Conservation (phyloP, 2,888 invertebrate species). For the Bibio marci region DNA sequence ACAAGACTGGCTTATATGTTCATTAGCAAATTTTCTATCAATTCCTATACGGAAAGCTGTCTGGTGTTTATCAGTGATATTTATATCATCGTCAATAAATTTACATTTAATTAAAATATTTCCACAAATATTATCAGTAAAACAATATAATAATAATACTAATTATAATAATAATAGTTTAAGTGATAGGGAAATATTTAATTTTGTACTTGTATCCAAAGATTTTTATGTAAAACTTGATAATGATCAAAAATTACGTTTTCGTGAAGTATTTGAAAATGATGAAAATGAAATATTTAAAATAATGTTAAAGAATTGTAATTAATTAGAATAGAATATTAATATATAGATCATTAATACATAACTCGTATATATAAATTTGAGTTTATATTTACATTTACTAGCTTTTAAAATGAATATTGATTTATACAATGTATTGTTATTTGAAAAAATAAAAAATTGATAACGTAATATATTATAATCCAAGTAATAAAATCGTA, state of each 20-base stretch:
- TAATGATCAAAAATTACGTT: conserved; percentile 25
- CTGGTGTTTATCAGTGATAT: conserved; percentile 30
- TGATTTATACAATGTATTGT: too few relatives aligned
- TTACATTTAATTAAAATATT: conserved; percentile 30
- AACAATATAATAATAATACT: too few relatives aligned
- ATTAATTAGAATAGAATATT: too few relatives aligned
- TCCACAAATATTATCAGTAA: conserved; percentile 13
- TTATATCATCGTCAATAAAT: conserved; percentile 30
- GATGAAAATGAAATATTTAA: conserved; percentile 7
- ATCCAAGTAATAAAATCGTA: too few relatives aligned
- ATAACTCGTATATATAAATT: too few relatives aligned
- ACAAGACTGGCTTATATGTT: conserved; percentile 64
- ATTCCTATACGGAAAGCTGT: conserved; percentile 26
- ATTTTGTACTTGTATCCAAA: conserved; percentile 18
- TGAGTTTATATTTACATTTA: too few relatives aligned
- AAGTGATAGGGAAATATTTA: not conserved
- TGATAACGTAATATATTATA: too few relatives aligned
- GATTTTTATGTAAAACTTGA: conserved; percentile 29
- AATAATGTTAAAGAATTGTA: conserved; percentile 7
- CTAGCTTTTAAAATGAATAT: too few relatives aligned
- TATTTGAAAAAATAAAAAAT: too few relatives aligned
- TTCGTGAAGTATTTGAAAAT: conserved; percentile 12
- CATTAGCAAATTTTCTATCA: conserved; percentile 28
- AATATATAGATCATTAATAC: too few relatives aligned
- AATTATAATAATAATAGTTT: conserved; percentile 1